A percentile compares a stretch with the other conserved stretches of the same genome.
Conservation (phyloP, 2,888 invertebrate species). For the Cremastinae sp. region DNA sequence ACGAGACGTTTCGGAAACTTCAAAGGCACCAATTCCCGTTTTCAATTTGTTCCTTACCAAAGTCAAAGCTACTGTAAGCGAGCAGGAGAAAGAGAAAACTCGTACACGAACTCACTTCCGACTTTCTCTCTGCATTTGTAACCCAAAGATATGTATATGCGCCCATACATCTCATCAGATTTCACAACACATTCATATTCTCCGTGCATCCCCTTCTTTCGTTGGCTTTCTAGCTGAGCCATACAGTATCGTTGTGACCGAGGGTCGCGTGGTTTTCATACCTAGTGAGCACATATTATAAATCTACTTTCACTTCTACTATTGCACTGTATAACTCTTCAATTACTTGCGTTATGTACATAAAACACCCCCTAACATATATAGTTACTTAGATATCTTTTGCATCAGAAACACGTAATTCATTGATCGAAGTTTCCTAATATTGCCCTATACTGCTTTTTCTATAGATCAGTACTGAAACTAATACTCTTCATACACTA, state of each 20-base stretch:
- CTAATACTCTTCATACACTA: constrained; percentile 31
- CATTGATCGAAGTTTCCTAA: constrained; percentile 41
- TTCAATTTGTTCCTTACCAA: constrained; percentile 73
- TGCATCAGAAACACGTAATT: constrained; percentile 33
- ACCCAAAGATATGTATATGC: constrained; percentile 3
- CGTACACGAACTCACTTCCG: constrained; percentile 29
- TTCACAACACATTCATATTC: constrained; percentile 8
- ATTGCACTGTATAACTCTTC: constrained; percentile 33
- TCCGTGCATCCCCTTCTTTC: constrained; percentile 22
- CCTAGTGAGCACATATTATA: constrained; percentile 35
- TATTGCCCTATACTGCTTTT: constrained; percentile 24
- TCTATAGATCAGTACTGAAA: constrained; percentile 23
- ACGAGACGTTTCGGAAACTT: constrained; percentile 74
- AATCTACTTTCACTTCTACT: constrained; percentile 16
- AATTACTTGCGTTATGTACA: constrained; percentile 7
- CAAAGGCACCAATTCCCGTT: constrained; percentile 78
- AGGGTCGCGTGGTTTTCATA: constrained; percentile 49
- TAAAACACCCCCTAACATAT: constrained; percentile 8
- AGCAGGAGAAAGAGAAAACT: constrained; percentile 2
- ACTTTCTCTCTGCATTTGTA: constrained; percentile 27
- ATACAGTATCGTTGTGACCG: constrained; percentile 37
- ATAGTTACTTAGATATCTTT: background rate
- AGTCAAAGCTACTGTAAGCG: constrained; percentile 65
- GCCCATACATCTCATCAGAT: background rate
- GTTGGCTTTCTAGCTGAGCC: constrained; percentile 24